Conservation (phyloP, 2,888 invertebrate species). For the Galeruca laticollis region DNA sequence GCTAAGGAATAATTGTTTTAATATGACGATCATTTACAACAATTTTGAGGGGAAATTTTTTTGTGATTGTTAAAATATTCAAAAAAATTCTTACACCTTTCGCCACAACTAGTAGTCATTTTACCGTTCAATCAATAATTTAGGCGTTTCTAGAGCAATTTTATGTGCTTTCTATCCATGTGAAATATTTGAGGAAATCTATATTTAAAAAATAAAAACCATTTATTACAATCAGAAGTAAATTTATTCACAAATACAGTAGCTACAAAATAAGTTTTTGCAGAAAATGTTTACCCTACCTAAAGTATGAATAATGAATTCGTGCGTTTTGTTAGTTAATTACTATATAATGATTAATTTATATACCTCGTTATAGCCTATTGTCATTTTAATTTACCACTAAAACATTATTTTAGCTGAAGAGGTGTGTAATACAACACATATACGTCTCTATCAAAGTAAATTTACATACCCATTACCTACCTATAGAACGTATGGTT, state of each 20-base stretch:
- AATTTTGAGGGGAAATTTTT: too few relatives aligned
- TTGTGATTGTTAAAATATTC: too few relatives aligned
- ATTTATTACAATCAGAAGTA: too few relatives aligned
- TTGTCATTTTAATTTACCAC: constrained; percentile 40
- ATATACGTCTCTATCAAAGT: constrained; percentile 26
- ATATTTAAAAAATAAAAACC: too few relatives aligned
- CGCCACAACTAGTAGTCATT: too few relatives aligned
- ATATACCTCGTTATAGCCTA: constrained; percentile 35
- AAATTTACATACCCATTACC: constrained; percentile 37
- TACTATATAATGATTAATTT: constrained; percentile 35
- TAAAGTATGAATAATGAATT: constrained; percentile 18
- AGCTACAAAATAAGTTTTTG: constrained; percentile 20
- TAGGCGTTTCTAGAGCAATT: too few relatives aligned
- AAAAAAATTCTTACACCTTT: too few relatives aligned
- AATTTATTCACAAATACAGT: neutral
- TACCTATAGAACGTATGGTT: constrained; percentile 32
- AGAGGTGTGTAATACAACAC: constrained; percentile 22
- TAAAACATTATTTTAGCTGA: constrained; percentile 28
- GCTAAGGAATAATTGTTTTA: too few relatives aligned
- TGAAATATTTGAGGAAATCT: too few relatives aligned
- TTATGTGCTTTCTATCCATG: too few relatives aligned
- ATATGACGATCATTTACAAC: too few relatives aligned
- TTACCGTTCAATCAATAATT: too few relatives aligned
- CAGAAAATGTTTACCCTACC: constrained; percentile 18
- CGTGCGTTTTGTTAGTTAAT: constrained; percentile 27